Percentiles rank a stretch among this genome's conserved stretches.
These are phyloP conservation scores for Vulpes lagopus DNA, from an alignment of 2,113 vertebrate genomes.

Conservation along the genomic window DNA sequence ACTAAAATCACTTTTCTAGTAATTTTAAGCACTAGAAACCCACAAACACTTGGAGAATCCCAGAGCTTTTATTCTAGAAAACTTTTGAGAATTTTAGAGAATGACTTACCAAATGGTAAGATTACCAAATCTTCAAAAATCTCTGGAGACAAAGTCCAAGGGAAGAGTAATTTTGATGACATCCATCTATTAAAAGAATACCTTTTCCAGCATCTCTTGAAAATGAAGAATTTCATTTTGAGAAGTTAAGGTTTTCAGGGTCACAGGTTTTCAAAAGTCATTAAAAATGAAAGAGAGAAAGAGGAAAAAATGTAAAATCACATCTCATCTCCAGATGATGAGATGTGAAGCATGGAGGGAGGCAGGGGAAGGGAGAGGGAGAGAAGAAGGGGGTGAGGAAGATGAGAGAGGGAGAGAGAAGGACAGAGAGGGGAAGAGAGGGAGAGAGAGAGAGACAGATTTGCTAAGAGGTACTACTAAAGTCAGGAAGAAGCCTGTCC, in stretches of 20 bases:
- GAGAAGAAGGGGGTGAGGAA: background rate
- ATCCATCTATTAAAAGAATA: constrained; percentile 38
- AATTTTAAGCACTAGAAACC: background rate
- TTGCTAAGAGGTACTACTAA: background rate
- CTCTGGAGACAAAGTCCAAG: background rate
- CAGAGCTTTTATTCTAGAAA: background rate
- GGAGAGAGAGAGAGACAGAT: background rate
- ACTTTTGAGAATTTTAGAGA: constrained; percentile 42
- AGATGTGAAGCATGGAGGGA: background rate
- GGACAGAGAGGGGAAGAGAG: too few species aligned
- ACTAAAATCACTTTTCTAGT: background rate
- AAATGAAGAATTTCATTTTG: constrained; percentile 47
- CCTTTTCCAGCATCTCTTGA: constrained; percentile 24
- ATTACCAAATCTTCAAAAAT: background rate
- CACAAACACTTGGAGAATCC: background rate
- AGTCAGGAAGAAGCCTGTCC: background rate
- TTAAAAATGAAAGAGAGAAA: constrained; percentile 40
- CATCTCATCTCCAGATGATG: background rate
- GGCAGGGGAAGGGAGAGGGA: background rate
- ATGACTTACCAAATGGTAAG: background rate
- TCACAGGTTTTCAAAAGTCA: constrained; percentile 37
- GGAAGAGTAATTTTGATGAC: background rate
- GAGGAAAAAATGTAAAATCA: background rate
- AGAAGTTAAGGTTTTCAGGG: constrained; percentile 13
- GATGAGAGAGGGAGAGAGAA: too few species aligned